Conservation (phyloP, 1,140 invertebrate genomes). For the Tetramorium simillimum region DNA sequence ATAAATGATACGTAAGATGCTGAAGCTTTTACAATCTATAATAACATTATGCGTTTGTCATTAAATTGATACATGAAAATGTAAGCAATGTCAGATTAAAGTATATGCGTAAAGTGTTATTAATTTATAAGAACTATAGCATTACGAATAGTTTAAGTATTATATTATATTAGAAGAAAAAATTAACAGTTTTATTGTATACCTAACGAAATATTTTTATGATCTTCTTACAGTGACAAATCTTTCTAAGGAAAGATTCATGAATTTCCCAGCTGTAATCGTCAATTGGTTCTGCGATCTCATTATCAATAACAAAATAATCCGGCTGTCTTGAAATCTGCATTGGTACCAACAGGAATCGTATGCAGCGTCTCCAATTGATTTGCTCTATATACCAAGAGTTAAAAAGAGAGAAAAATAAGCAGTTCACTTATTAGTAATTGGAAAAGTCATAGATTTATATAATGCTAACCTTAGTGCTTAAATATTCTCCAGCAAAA, state of each 20-base stretch:
- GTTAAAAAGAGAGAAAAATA: background rate
- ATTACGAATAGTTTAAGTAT: background rate
- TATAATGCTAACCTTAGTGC: conserved; percentile 39
- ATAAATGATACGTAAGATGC: conserved; percentile 18
- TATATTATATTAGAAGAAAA: background rate
- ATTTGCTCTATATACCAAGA: conserved; percentile 25
- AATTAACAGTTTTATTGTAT: background rate
- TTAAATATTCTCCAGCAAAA: conserved; percentile 66
- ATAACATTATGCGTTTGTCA: background rate
- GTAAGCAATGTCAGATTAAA: background rate
- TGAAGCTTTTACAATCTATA: conserved; percentile 43
- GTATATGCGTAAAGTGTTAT: background rate
- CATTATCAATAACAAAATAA: conserved; percentile 43
- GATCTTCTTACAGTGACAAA: conserved; percentile 53
- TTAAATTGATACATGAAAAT: background rate
- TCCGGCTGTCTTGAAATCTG: conserved; percentile 17
- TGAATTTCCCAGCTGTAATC: conserved; percentile 58
- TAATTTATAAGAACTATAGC: background rate
- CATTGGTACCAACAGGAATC: conserved; percentile 50
- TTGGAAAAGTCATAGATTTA: background rate
- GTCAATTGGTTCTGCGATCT: conserved; percentile 50
- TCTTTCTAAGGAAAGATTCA: conserved; percentile 52
- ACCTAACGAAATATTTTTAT: conserved; percentile 7
- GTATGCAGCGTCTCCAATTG: conserved; percentile 36
- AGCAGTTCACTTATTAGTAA: background rate